Percentiles rank a stretch among this genome's conserved stretches.
Conservation (phyloP, 1,140 invertebrate genomes). For the Heliconius melpomene region DNA sequence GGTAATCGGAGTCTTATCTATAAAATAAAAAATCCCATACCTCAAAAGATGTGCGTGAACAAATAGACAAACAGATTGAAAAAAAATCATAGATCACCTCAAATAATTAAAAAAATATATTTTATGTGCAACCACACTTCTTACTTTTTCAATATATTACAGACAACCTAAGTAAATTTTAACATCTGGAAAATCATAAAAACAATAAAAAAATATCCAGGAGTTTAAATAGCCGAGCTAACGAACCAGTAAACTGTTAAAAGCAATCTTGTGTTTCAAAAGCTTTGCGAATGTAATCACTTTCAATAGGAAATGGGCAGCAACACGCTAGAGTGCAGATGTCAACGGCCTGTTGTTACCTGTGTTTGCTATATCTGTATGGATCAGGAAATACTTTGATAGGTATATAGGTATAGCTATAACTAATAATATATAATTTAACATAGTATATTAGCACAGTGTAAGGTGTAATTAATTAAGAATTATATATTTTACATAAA, state of each 20-base stretch:
- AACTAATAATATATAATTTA: not conserved
- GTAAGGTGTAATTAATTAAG: too few relatives aligned
- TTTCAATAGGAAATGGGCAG: constrained; percentile 51
- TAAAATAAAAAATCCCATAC: too few relatives aligned
- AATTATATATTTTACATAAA: not conserved
- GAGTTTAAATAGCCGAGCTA: constrained; percentile 38
- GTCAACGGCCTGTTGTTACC: constrained; percentile 30
- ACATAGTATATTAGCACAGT: too few relatives aligned
- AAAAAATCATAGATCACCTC: too few relatives aligned
- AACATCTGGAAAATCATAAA: not conserved
- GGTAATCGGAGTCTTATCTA: too few relatives aligned
- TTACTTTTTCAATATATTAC: too few relatives aligned
- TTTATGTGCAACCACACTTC: too few relatives aligned
- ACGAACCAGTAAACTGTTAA: constrained; percentile 58
- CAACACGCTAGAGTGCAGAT: constrained; percentile 47
- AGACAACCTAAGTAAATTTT: not conserved
- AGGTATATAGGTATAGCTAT: not conserved
- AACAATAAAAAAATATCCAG: not conserved
- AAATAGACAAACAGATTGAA: too few relatives aligned
- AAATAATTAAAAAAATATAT: too few relatives aligned
- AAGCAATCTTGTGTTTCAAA: constrained; percentile 60
- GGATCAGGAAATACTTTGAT: not conserved
- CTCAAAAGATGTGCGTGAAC: too few relatives aligned
- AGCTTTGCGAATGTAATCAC: constrained; percentile 49
- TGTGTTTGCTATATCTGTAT: not conserved